Base-by-base conservation (phyloP, 2,888 invertebrate genomes). In the Mesochorus sp. region DNA sequence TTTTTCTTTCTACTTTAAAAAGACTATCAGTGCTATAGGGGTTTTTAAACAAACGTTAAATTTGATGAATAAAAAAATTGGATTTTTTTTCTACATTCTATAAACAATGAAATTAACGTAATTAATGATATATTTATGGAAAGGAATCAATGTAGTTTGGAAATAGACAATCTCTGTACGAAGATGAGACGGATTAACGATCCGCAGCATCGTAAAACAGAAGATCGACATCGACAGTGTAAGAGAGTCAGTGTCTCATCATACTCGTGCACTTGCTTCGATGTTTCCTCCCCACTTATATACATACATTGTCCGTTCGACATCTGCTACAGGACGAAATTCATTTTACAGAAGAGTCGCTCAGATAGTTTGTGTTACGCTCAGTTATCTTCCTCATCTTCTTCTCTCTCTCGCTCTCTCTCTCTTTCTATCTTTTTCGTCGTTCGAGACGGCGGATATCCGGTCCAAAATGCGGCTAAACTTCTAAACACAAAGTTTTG, bases 391-490 rank as follows among this genome's bases (percentile, higher is more conserved):
- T 21, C 31, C 51, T 53, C 37, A 64, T 66, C 17, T 28, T 26
- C 2, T 14, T 28, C 28, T 53, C 53, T 19, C 49, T 49, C 6
- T 10, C 44, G 28, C 55, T 26, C 47, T 47, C 26, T 47, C 44
- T 55, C 34, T 19, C 17, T 34, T n/a, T 55, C 37, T 57, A 17
- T 26, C 19, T 55, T 19, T 34, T 24, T 73, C 24, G n/a, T n/a
- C 10, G 14, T 34, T 17, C 6, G 53, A 55, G 73, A 76, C 66
- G 39, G 76, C 81, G 81, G 80, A 81, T 62, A 79, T 81, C 80
- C 81, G 74, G 76, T 68, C 31, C 51, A 24, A 53, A 39, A 44
- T 12, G n/a, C 21, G 62, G 31, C 51, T 17, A n/a, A 51, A 31
- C 26, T 66, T 61, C 26, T 68, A 6, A 8, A 12, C 14, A 26